phyloP scores from a whole-genome alignment of 1,140 invertebrate genomes.

The Campoletis sonorensis region DNA sequence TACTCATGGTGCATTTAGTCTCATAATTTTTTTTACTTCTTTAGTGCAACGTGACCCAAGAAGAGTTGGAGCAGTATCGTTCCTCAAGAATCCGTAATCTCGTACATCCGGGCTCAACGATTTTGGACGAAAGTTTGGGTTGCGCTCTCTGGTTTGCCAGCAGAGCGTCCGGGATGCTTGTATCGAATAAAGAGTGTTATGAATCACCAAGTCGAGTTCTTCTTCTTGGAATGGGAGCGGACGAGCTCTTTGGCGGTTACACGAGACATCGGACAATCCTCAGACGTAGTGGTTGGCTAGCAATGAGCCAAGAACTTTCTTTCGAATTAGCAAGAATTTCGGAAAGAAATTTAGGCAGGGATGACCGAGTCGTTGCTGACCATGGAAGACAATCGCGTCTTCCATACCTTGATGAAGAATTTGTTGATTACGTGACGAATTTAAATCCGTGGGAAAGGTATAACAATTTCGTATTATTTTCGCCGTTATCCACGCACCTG shows the following conservation, averaged over 20 bases:
- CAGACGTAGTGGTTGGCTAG: slow-evolving; percentile 81
- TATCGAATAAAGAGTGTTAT: slow-evolving; percentile 71
- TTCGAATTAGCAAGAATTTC: slow-evolving; percentile 91
- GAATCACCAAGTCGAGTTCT: slow-evolving; percentile 85
- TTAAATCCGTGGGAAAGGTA: slow-evolving; percentile 88
- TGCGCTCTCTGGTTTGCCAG: slow-evolving; percentile 98
- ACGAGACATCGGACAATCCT: slow-evolving; percentile 88
- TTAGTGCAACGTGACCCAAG: slow-evolving; percentile 86
- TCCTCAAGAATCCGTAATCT: slow-evolving; percentile 82
- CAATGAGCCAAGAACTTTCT: slow-evolving; percentile 83
- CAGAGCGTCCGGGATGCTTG: slow-evolving; percentile 80
- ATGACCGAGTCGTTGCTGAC: slow-evolving; percentile 91
- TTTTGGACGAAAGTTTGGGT: slow-evolving; percentile 97
- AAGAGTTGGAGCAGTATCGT: slow-evolving; percentile 79
- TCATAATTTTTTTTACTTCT: slow-evolving; percentile 57
- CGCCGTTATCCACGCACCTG: too few relatives aligned
- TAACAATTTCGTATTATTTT: neutral
- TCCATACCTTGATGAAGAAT: slow-evolving; percentile 96
- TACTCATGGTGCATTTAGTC: too few relatives aligned
- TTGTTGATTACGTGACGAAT: slow-evolving; percentile 85
- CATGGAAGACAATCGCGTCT: slow-evolving; percentile 87
- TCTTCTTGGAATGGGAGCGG: slow-evolving; percentile 94
- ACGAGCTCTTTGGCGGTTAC: slow-evolving; percentile 98
- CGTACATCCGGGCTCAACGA: slow-evolving; percentile 88
- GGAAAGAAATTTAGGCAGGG: slow-evolving; percentile 94